Evolutionary conservation across 53 echinoderm and acorn worm genomes (phyloP).

Genomic region (Holothuria scabra): DNA sequence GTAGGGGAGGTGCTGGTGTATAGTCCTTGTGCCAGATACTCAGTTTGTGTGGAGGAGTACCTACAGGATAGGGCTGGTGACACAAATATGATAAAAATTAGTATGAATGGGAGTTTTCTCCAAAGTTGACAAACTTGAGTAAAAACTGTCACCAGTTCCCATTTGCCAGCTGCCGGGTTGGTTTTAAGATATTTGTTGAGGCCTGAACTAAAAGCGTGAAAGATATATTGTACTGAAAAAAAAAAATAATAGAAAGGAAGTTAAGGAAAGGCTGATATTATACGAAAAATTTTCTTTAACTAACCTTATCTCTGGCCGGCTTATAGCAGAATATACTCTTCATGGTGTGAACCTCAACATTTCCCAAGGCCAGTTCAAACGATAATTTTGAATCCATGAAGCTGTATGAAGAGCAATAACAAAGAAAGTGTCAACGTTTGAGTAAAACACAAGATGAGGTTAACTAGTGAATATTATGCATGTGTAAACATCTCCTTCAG

Average conservation of each 20-base stretch:
- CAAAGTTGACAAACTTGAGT: too few species aligned
- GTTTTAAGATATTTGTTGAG: too few species aligned
- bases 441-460: neutral
- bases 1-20: slow-evolving; percentile 61
- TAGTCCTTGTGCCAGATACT: slow-evolving; percentile 94
- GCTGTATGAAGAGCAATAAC: slow-evolving; percentile 31
- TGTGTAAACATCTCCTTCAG: too few species aligned
- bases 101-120: too few species aligned
- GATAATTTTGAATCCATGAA: slow-evolving; percentile 64
- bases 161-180: too few species aligned
- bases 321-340: slow-evolving; percentile 67
- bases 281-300: neutral
- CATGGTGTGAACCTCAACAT: slow-evolving; percentile 76
- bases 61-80: slow-evolving; percentile 62
- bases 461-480: too few species aligned
- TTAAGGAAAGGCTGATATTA: too few species aligned
- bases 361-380: slow-evolving; percentile 83
- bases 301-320: slow-evolving; percentile 77
- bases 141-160: too few species aligned
- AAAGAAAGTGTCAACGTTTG: neutral
- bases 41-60: slow-evolving; percentile 66
- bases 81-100: neutral
- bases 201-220: too few species aligned
- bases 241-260: too few species aligned
- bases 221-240: too few species aligned